phyloP scores from a whole-genome alignment of 2,113 vertebrate species.

The Prinia subflava region DNA sequence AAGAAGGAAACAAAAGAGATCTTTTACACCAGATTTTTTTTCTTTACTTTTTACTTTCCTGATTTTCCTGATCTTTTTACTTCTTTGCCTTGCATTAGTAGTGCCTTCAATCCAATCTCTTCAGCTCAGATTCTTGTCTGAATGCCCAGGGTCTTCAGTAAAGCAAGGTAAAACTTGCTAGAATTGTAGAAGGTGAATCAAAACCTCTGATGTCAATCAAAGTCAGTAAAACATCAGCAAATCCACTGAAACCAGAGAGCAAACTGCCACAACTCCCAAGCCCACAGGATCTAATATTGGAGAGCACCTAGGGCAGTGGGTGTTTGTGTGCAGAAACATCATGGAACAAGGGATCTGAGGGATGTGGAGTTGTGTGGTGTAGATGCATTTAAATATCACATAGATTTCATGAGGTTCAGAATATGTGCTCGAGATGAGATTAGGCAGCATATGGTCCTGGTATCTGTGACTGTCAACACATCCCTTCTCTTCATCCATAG shows the following conservation, averaged over 20 bases:
- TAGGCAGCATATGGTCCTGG: constrained; percentile 61
- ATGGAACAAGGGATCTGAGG: background rate
- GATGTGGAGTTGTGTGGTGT: background rate
- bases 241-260: background rate
- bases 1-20: background rate
- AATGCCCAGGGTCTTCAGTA: background rate
- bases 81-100: background rate
- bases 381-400: constrained; percentile 17
- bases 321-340: background rate
- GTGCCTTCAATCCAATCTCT: background rate
- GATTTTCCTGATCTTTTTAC: background rate
- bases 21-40: background rate
- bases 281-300: background rate
- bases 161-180: background rate
- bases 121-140: background rate
- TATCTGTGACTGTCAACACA: constrained; percentile 62
- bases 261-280: background rate
- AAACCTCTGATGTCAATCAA: background rate
- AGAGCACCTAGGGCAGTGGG: background rate
- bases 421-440: constrained; percentile 42
- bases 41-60: background rate
- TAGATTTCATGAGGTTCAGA: constrained; percentile 12
- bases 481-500: constrained; percentile 49
- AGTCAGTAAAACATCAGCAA: background rate
- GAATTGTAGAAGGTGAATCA: background rate